A percentile compares a stretch with the other conserved stretches of the same genome.
These are phyloP conservation scores for Callionymus lyra DNA, from an alignment of 2,113 vertebrate species.

Conservation along the genomic window DNA sequence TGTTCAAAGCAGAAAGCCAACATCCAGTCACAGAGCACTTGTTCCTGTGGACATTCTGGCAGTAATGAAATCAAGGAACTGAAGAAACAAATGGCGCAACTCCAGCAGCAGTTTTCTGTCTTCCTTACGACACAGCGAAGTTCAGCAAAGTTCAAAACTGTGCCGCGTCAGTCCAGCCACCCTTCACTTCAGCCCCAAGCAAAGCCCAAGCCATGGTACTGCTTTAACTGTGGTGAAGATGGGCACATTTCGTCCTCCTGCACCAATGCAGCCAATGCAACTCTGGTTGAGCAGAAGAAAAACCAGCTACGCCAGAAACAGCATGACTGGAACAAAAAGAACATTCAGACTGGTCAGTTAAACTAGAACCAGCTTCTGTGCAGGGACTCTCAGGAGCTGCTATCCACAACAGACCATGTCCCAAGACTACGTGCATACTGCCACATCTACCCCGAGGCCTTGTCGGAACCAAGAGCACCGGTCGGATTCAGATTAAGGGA, in stretches of 20 bases:
- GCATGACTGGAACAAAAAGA: background rate
- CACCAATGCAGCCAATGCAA: background rate
- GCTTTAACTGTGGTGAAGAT: background rate
- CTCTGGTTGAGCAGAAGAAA: background rate
- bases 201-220: background rate
- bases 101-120: background rate
- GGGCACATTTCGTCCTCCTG: background rate
- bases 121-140: background rate
- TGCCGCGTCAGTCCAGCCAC: no score
- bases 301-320: background rate
- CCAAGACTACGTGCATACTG: background rate
- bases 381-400: background rate
- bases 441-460: accelerated
- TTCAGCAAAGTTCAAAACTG: background rate
- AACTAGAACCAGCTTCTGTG: background rate
- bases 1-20: background rate
- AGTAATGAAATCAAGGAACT: background rate
- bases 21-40: background rate
- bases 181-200: no score
- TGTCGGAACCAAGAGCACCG: accelerated
- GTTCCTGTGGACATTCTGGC: background rate
- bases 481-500: background rate
- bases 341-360: background rate
- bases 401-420: background rate
- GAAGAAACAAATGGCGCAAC: background rate